Evolutionary conservation across 2,888 invertebrate genomes (phyloP).

Genomic region (Gastrophysa polygoni): DNA sequence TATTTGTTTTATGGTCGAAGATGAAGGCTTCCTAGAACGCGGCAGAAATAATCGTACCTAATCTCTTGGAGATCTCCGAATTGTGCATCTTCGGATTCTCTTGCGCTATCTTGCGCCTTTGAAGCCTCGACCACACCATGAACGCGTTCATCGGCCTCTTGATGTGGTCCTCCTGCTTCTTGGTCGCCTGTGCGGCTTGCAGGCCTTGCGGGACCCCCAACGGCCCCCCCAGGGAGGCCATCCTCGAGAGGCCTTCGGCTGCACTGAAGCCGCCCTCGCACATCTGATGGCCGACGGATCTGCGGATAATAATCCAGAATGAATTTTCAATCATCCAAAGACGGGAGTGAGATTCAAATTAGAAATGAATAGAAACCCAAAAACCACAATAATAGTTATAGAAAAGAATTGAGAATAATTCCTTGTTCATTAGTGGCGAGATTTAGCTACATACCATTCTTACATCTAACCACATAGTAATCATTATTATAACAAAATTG

Average conservation of each 20-base stretch:
- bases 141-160: conserved; percentile 98
- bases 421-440: too few species aligned
- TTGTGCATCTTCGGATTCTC: conserved; percentile 99
- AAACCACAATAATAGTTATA: too few species aligned
- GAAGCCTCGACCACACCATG: conserved; percentile 96
- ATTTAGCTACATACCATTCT: too few species aligned
- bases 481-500: too few species aligned
- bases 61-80: conserved; percentile 92
- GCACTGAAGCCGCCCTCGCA: conserved; percentile 71
- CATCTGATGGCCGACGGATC: conserved; percentile 63
- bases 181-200: conserved; percentile 60
- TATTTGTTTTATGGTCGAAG: too few species aligned
- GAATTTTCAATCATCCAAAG: too few species aligned
- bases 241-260: conserved; percentile 67
- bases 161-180: conserved; percentile 83
- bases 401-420: too few species aligned
- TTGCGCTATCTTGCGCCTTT: conserved; percentile 93
- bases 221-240: conserved; percentile 62
- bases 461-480: too few species aligned
- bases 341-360: conserved; percentile 1
- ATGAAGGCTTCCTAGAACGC: too few species aligned
- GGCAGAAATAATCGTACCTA: conserved; percentile 84
- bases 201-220: conserved; percentile 65
- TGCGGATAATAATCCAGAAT: too few species aligned
- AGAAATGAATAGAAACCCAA: too few species aligned